Percentiles rank a stretch among this genome's conserved stretches.
These are phyloP conservation scores for Baryphthengus martii DNA, from an alignment of 2,113 vertebrate species.

Conservation along the genomic window DNA sequence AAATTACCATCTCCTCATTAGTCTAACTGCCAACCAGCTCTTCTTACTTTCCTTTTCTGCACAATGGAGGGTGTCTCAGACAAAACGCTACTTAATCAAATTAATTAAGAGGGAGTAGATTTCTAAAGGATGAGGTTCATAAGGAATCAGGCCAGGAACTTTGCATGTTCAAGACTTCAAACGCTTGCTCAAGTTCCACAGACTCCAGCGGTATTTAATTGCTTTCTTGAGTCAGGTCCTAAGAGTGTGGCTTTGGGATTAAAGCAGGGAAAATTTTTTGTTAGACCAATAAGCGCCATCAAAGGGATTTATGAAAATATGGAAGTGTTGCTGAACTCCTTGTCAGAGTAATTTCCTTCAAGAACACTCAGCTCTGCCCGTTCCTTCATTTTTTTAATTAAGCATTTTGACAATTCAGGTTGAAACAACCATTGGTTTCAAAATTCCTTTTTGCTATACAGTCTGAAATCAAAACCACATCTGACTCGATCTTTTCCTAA, in stretches of 20 bases:
- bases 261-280: not conserved
- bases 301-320: constrained; percentile 1
- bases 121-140: constrained; percentile 20
- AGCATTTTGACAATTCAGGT: constrained; percentile 1
- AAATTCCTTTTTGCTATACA: constrained; percentile 5
- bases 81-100: constrained; percentile 46
- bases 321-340: not conserved
- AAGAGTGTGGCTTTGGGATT: not conserved
- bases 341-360: constrained; percentile 23
- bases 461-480: constrained; percentile 12
- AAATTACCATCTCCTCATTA: constrained; percentile 63
- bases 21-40: constrained; percentile 52
- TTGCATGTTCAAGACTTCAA: not conserved
- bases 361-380: not conserved
- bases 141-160: not conserved
- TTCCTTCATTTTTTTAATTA: not conserved
- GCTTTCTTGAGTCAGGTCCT: not conserved
- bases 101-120: constrained; percentile 47
- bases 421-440: not conserved
- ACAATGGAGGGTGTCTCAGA: constrained; percentile 33
- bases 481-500: constrained; percentile 1
- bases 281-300: not conserved
- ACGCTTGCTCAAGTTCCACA: not conserved
- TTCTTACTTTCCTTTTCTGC: constrained; percentile 25
- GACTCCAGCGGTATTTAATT: not conserved